Base-by-base conservation (phyloP, 1,140 invertebrate genomes). In the Samia ricini region DNA sequence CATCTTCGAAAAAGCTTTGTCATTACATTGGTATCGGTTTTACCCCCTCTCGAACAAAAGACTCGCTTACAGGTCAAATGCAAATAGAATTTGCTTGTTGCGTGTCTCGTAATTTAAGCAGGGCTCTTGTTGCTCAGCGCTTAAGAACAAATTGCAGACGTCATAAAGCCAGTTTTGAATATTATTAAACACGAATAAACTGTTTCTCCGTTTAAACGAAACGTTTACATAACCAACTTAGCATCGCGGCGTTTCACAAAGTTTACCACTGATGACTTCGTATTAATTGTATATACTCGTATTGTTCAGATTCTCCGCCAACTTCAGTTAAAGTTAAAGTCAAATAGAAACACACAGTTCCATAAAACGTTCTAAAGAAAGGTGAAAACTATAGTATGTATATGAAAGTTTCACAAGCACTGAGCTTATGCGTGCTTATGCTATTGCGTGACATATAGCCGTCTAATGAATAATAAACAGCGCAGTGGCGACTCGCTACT, bases 391-490 rank as follows among this genome's bases (percentile, higher is more conserved):
- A 72, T 69, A 76, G 69, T 74, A 69, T 71, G 60, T 63, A 67
- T 24, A 70, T 74, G 66, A 76, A 83, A 83, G 83, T 83, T 85
- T 88, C 76, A 87, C 79, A 84, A 84, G 77, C 83, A 72, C 70
- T 72, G 79, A 69, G 75, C 74, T 75, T 74, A 81, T 88, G 85
- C 85, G 85, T 88, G 85, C 83, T 79, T 76, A 72, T 72, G 76
- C 77, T 76, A 70, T 87, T 78, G 84, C 85, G 85, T 88, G 85
- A 85, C 85, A 79, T 83, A 79, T 80, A 83, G 74, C 79, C 85
- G 79, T 86, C 84, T 87, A 85, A 87, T 88, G 85, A 88, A 88
- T 88, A 88, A 88, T 88, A 87, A 88, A 84, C 83, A 86, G 83
- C 81, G 73, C 70, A 71, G 74, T 76, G 83, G 79, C 79, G 81